Evolutionary conservation across 1,140 invertebrate species (phyloP), one percentile per base, ranked within the genome.

Genomic region (Venustaconcha ellipsiformis): DNA sequence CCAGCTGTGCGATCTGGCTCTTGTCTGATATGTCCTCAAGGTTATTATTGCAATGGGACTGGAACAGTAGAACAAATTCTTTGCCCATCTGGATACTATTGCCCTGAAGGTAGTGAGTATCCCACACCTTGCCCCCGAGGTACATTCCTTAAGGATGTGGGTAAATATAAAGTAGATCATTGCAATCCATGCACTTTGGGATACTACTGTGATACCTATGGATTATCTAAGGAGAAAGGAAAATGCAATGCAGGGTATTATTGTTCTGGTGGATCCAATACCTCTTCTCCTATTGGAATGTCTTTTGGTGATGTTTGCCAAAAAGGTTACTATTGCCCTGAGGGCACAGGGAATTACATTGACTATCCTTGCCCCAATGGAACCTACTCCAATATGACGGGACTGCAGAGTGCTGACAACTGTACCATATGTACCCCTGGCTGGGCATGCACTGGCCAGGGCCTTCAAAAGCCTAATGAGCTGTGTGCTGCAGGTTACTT

Each of bases 1-100:
- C 81, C 80, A 18, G 81, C 86, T 17, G 56, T 70, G 56, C 59
- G 80, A 23, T 83, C 83, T 2, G 70, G 78, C 17, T 60, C 64
- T 3, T 89, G 88, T 70, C 60, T 84, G 0, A 57, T 80, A n/a
- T 89, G 88, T 78, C 84, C 86, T 17, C 88, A 89, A 72, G 84
- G 86, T 2, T 89, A 86, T 68, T 89, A 87, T 80, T 89, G 88
- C 71, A 87, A 87, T 74, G 82, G 80, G 11, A 86, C 85, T 18
- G 87, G 83, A 15, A 86, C 83, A 15, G 72, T 82, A n/a, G 72
- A 76, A 55, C 70, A 80, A 56, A 80, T 82, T 48, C 81, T 89
- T 30, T 89, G 88, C 78, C 88, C 87, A 14, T 67, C 59, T 48
- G 88, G 88, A 65, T 67, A 80, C 30, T 89, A 88, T 78, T 89